Evolutionary conservation across 2,113 vertebrate genomes (phyloP), one percentile per base, ranked within the genome.

Genomic region (Spea bombifrons): DNA sequence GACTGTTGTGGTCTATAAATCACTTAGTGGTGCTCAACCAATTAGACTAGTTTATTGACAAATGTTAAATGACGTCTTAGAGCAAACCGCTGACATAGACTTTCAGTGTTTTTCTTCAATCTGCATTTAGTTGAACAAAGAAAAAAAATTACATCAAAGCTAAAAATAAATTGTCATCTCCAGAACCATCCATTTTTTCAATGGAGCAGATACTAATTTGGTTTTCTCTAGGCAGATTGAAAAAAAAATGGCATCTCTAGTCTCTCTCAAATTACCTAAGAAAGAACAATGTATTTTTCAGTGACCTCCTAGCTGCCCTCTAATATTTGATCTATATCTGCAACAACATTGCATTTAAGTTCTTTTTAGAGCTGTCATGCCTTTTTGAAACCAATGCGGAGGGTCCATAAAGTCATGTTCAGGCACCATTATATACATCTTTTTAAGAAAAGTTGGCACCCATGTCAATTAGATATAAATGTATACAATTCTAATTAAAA

Each of bases 41-140:
- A 79, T 67, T 57, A 57, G 77, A 57, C 44, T 17, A 30, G 47
- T 48, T 55, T 79, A 79, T 73, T 79, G 77, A 79, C 77, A 73
- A 73, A 79, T 79, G 70, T 52, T 73, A 79, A 53, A 66, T 73
- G 77, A 72, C 44, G 52, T 73, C 76, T 66, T 53, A 48, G 66
- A 75, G 68, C 65, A 79, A 59, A 70, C 17, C 0, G 44, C 53
- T 66, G 61, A 5, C 61, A 48, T 66, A 47, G 70, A 78, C 68
- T 76, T 30, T 70, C 53, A 77, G 63, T 71, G 67, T 1, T 52
- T 71, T 50, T 17, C 66, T 55, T 73, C 66, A 12, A n/a, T 7
- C 8, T 4, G 10, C 13, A 43, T 75, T 64, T 52, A 70, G 52
- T 15, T 46, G 48, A 57, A 73, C 3, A n/a, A 79, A n/a, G 7